Evolutionary conservation across 2,888 invertebrate species (phyloP).

Genomic region (Pristionchus fissidentatus): DNA sequence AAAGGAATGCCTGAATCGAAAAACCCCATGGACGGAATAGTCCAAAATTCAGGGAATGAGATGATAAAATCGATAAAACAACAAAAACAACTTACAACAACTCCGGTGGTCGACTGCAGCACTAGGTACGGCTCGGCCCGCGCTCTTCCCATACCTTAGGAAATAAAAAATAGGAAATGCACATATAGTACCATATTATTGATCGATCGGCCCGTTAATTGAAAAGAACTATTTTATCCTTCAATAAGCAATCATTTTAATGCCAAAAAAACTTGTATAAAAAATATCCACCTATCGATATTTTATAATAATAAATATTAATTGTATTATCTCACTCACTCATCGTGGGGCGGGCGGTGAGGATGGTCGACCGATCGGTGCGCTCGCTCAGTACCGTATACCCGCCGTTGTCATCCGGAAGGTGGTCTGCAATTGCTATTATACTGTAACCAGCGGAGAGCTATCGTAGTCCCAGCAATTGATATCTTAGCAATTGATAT

Average conservation of each 20-base stretch:
- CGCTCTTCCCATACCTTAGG: too few species aligned
- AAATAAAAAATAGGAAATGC: too few species aligned
- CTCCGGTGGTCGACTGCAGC: constrained; percentile 8
- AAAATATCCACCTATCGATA: too few species aligned
- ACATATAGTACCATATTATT: too few species aligned
- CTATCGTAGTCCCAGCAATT: background rate
- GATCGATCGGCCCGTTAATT: too few species aligned
- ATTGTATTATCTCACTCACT: background rate
- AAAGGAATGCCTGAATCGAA: too few species aligned
- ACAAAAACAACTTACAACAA: background rate
- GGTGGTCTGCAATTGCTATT: background rate
- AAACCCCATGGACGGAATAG: too few species aligned
- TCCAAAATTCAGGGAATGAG: background rate
- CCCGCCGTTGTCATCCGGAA: background rate
- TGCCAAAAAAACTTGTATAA: too few species aligned
- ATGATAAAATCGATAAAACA: background rate
- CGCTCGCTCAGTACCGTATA: background rate
- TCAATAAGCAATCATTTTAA: too few species aligned
- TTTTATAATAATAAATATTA: too few species aligned
- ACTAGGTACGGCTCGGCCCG: background rate
- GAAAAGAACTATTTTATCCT: too few species aligned
- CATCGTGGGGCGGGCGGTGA: background rate
- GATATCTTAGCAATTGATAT: too few species aligned
- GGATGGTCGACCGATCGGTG: background rate
- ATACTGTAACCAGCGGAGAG: background rate